phyloP scores from a whole-genome alignment of 2,797 vertebrate species.

The Paedocypris micromegethes region DNA sequence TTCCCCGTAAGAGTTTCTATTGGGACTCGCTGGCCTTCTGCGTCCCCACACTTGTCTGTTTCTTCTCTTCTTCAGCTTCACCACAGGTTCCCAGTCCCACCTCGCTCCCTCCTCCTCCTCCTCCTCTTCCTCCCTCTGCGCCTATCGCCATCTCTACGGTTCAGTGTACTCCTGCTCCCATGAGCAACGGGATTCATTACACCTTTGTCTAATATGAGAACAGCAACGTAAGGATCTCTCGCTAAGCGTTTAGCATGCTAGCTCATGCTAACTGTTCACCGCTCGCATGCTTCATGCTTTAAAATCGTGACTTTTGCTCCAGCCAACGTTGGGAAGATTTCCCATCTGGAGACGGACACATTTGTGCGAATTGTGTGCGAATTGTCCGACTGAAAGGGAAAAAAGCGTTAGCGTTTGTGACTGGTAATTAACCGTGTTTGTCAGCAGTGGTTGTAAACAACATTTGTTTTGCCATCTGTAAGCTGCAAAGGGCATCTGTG shows the following conservation, averaged over 20 bases:
- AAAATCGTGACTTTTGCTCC: conserved; percentile 15
- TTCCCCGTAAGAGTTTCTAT: no score
- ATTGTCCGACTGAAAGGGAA: conserved; percentile 57
- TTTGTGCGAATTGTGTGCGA: conserved; percentile 70
- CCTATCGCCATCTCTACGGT: conserved; percentile 60
- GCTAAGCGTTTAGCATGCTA: conserved; percentile 58
- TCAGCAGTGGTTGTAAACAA: conserved; percentile 60
- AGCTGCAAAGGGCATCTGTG: conserved; percentile 37
- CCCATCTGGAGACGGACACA: conserved; percentile 66
- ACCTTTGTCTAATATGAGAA: conserved; percentile 88
- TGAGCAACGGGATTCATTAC: conserved; percentile 98
- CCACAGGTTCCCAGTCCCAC: conserved; percentile 77
- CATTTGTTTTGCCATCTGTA: conserved; percentile 71
- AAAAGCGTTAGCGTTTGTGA: conserved; percentile 60
- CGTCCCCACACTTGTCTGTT: conserved; percentile 60
- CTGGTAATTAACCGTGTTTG: conserved; percentile 71
- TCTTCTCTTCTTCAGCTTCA: conserved; percentile 78
- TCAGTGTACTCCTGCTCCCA: conserved; percentile 77
- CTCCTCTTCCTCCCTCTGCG: conserved; percentile 72
- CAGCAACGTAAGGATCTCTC: conserved; percentile 84
- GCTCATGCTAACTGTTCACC: conserved; percentile 52
- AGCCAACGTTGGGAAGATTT: conserved; percentile 53
- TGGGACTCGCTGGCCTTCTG: conserved; percentile 14
- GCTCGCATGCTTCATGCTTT: conserved; percentile 46
- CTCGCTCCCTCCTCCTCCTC: conserved; percentile 69